A percentile compares a stretch with the other conserved stretches of the same genome.
These are phyloP conservation scores for Gymnobelideus leadbeateri DNA, from an alignment of 2,113 vertebrate species.

Conservation along the genomic window DNA sequence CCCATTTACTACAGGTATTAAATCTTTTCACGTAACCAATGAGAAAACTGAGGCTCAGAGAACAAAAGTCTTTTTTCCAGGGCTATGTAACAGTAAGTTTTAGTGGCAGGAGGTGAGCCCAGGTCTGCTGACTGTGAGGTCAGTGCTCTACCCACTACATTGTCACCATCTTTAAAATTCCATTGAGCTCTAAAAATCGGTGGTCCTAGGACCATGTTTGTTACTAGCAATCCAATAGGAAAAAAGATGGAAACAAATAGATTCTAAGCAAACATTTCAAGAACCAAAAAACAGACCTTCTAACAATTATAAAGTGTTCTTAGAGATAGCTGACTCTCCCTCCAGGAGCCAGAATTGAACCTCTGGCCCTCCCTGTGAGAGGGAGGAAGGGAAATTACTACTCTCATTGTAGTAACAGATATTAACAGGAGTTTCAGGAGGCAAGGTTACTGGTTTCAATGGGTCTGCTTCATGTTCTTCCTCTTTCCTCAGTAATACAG, in stretches of 20 bases:
- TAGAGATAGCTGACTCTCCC: not conserved
- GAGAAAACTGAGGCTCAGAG: not conserved
- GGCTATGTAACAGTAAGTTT: not conserved
- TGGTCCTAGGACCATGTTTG: not conserved
- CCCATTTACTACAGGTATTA: not conserved
- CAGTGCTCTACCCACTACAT: not conserved
- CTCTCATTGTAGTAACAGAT: not conserved
- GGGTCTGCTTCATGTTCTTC: not conserved
- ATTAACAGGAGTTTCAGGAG: not conserved
- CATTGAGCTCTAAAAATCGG: not conserved
- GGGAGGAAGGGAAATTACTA: not conserved
- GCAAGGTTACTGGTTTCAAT: not conserved
- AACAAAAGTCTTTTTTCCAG: not conserved
- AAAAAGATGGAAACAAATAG: not conserved
- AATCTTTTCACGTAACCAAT: not conserved
- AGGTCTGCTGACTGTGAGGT: not conserved
- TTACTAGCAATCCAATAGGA: constrained; percentile 23
- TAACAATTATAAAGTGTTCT: not conserved
- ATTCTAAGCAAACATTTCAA: not conserved
- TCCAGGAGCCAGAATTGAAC: not conserved
- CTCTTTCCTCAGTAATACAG: not conserved
- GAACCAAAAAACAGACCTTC: constrained; percentile 13
- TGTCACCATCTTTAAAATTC: not conserved
- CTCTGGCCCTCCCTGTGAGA: not conserved
- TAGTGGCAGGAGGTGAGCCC: not conserved